Evolutionary conservation across 1,140 invertebrate species (phyloP).

Genomic region (Pogonomyrmex californicus): DNA sequence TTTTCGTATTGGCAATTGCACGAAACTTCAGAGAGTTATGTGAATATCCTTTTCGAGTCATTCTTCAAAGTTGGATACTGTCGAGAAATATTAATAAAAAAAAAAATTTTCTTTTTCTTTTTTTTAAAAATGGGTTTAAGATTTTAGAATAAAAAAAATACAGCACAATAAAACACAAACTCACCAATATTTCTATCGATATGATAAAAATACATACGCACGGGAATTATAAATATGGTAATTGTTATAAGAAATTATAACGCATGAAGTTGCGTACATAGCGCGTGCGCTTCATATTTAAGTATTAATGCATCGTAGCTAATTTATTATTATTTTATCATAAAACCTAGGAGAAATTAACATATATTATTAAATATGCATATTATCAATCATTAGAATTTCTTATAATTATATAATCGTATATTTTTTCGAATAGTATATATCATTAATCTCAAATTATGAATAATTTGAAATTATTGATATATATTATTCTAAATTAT

Average conservation of each 20-base stretch:
- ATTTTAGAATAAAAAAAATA: neutral
- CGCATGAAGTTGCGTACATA: too few species aligned
- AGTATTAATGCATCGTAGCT: neutral
- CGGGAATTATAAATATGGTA: neutral
- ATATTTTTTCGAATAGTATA: too few species aligned
- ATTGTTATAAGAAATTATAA: too few species aligned
- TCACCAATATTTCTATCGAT: neutral
- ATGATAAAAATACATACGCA: neutral
- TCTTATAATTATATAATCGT: too few species aligned
- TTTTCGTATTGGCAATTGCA: neutral
- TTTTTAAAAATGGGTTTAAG: neutral
- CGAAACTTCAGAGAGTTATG: neutral
- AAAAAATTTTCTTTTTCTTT: neutral
- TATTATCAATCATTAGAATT: too few species aligned
- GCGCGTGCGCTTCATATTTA: neutral
- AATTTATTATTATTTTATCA: neutral
- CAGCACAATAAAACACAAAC: neutral
- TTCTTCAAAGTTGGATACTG: neutral
- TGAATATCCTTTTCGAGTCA: neutral
- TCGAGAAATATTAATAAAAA: neutral
- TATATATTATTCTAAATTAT: too few species aligned
- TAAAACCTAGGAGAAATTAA: neutral
- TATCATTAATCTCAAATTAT: too few species aligned
- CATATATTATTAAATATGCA: too few species aligned
- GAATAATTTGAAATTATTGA: too few species aligned